Conservation (phyloP, 1,140 invertebrate genomes). For the Bilobella aurantiaca region DNA sequence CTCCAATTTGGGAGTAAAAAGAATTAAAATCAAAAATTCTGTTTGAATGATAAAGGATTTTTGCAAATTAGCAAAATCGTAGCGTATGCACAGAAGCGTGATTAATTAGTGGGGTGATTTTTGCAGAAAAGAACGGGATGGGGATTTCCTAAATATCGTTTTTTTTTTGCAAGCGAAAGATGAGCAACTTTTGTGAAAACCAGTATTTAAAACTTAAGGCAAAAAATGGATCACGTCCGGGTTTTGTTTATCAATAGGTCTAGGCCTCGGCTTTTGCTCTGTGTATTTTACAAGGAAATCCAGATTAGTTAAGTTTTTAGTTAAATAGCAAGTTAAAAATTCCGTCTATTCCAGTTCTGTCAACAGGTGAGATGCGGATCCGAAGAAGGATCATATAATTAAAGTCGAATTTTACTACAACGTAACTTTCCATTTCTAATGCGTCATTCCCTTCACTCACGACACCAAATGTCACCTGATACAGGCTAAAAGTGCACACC, state of each 20-base stretch:
- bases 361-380: background rate
- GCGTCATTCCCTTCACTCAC: too few species aligned
- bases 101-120: background rate
- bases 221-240: conserved; percentile 9
- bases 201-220: background rate
- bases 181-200: background rate
- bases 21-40: too few species aligned
- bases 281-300: background rate
- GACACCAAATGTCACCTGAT: too few species aligned
- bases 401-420: too few species aligned
- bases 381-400: too few species aligned
- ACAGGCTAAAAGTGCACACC: too few species aligned
- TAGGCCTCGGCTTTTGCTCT: too few species aligned
- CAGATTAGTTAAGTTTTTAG: too few species aligned
- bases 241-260: conserved; percentile 9
- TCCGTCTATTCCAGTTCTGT: background rate
- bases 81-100: background rate
- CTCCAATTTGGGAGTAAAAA: too few species aligned
- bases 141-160: background rate
- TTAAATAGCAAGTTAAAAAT: background rate
- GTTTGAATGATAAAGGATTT: too few species aligned
- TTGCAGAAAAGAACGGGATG: background rate
- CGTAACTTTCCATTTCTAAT: too few species aligned
- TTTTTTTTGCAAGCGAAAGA: background rate
- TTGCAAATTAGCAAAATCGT: background rate